phyloP scores from a whole-genome alignment of 1,140 invertebrate species.

The Ceratina australensis region DNA sequence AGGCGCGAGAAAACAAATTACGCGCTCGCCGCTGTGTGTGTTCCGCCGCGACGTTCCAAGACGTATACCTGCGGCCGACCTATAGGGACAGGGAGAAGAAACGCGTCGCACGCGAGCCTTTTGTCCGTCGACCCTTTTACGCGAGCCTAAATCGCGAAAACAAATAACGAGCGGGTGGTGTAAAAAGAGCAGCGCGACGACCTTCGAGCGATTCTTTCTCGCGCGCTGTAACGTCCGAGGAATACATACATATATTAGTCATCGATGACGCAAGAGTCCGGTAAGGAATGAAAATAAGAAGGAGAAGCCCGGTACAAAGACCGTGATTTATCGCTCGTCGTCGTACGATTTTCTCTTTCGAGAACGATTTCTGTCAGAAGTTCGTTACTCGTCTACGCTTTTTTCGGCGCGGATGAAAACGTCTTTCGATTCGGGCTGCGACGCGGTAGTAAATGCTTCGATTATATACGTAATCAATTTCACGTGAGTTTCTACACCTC shows the following conservation, averaged over 20 bases:
- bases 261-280: conserved; percentile 28
- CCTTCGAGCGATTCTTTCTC: conserved; percentile 10
- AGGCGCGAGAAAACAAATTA: conserved; percentile 33
- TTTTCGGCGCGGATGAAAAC: background rate
- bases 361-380: conserved; percentile 9
- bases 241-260: conserved; percentile 18
- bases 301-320: conserved; percentile 8
- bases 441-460: background rate
- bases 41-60: background rate
- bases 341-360: background rate
- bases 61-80: background rate
- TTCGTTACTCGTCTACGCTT: background rate
- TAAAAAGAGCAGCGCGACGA: background rate
- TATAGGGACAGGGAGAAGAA: background rate
- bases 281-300: conserved; percentile 20
- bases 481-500: too few species aligned
- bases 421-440: conserved; percentile 3
- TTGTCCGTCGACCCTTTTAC: background rate
- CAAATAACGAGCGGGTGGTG: background rate
- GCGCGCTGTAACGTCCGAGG: background rate
- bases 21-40: conserved; percentile 7
- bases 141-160: conserved; percentile 27
- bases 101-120: conserved; percentile 6
- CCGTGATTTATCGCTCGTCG: conserved; percentile 23
- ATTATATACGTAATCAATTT: background rate